Evolutionary conservation across 2,113 vertebrate species (phyloP), one percentile per base, ranked within the genome.

Genomic region (Scomber japonicus): DNA sequence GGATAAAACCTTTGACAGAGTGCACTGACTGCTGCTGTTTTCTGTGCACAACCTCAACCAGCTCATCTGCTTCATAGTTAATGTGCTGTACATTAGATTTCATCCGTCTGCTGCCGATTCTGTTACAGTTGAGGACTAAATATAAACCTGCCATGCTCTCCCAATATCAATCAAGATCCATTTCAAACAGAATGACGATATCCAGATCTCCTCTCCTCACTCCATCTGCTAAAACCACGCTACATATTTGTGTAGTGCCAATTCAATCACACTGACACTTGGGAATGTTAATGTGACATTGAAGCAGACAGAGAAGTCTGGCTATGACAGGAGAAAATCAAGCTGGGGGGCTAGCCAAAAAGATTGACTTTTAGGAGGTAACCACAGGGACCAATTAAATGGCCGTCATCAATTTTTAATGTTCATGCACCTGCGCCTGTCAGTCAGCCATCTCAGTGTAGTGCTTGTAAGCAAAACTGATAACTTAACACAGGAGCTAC

Each of bases 351-450:
- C 67, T 27, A 68, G 76, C 82, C 68, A 89, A 81, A 86, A 86
- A 81, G 53, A 63, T 21, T 0, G 15, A 51, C 81, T 85, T 27
- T 71, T 56, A 51, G 17, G 17, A 88, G 75, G 74, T 80, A 82
- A 89, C 85, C 81, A 89, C 67, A 48, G 85, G 81, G 77, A 82
- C 86, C 81, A 86, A 90, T 91, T 89, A 91, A 81, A 87, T 78
- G 69, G 63, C 73, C 51, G 69, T 80, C 75, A 60, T 90, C 83
- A 75, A 76, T 87, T 70, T 76, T 89, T 89, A 57, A 91, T 82
- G 83, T 57, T 67, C 49, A 46, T 11, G 54, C 35, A 40, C 35
- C 74, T 88, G 79, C 78, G 82, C 78, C 83, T 86, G 88, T 84
- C 89, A 89, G 78, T 89, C 82, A 76, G 62, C 4, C 55, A n/a